phyloP scores from a whole-genome alignment of 2,888 invertebrate species.

The Pseudococcus longispinus region DNA sequence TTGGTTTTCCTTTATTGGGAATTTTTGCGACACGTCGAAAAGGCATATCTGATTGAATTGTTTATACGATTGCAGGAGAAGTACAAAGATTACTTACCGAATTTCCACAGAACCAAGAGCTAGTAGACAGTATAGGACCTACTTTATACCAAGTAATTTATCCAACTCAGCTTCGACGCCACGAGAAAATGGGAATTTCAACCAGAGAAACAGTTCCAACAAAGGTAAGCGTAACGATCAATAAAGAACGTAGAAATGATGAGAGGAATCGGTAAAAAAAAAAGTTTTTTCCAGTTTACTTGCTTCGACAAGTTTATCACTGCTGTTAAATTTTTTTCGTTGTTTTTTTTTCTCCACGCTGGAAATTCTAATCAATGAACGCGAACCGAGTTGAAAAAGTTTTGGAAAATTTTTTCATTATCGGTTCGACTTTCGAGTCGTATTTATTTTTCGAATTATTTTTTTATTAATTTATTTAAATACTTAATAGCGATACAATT shows the following conservation, averaged over 20 bases:
- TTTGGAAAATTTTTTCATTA: neutral
- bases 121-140: constrained; percentile 88
- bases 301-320: constrained; percentile 12
- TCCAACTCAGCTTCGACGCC: constrained; percentile 91
- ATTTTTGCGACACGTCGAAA: neutral
- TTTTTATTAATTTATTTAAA: neutral
- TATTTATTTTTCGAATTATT: constrained; percentile 16
- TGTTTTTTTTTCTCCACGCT: neutral
- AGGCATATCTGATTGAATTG: neutral
- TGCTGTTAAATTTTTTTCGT: neutral
- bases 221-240: constrained; percentile 71
- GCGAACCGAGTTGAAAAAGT: neutral
- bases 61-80: constrained; percentile 72
- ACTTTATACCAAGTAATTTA: constrained; percentile 94
- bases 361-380: neutral
- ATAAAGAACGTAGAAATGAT: constrained; percentile 35
- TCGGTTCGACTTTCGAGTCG: neutral
- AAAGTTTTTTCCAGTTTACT: constrained; percentile 15
- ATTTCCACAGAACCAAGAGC: constrained; percentile 89
- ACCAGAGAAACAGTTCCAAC: constrained; percentile 87
- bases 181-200: constrained; percentile 95
- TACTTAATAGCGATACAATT: neutral
- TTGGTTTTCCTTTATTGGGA: constrained; percentile 4
- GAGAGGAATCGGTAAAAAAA: constrained; percentile 33
- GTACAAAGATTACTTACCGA: constrained; percentile 89